A percentile compares a stretch with the other conserved stretches of the same genome.
These are phyloP conservation scores for Marcusenius ussheri DNA, from an alignment of 2,113 vertebrate species.

Conservation along the genomic window DNA sequence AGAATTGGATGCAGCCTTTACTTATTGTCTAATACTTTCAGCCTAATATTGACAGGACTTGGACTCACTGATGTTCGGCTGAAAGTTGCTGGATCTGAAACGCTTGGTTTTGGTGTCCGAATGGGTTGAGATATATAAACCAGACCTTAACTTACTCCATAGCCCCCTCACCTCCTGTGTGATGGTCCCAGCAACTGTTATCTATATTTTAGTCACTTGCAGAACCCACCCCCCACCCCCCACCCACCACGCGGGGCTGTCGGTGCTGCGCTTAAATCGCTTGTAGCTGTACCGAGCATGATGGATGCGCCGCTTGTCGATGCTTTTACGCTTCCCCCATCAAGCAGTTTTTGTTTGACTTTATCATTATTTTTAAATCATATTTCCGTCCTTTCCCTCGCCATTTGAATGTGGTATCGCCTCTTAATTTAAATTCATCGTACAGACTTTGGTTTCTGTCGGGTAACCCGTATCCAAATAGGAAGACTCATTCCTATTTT, in stretches of 20 bases:
- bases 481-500: background rate
- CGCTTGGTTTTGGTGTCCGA: background rate
- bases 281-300: background rate
- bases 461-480: background rate
- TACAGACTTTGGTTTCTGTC: background rate
- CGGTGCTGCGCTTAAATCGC: background rate
- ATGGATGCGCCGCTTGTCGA: background rate
- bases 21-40: background rate
- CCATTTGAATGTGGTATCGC: background rate
- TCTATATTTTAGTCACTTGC: background rate
- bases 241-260: background rate
- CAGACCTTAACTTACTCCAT: background rate
- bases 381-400: background rate
- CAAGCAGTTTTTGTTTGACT: background rate
- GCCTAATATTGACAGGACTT: background rate
- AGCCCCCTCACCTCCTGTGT: background rate
- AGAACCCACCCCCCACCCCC: background rate
- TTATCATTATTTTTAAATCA: background rate
- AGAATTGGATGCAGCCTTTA: background rate
- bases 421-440: background rate
- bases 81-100: background rate
- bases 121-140: background rate
- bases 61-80: background rate
- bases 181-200: background rate
- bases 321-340: background rate